Evolutionary conservation across 2,113 vertebrate species (phyloP).

Genomic region (Narcine bancroftii): DNA sequence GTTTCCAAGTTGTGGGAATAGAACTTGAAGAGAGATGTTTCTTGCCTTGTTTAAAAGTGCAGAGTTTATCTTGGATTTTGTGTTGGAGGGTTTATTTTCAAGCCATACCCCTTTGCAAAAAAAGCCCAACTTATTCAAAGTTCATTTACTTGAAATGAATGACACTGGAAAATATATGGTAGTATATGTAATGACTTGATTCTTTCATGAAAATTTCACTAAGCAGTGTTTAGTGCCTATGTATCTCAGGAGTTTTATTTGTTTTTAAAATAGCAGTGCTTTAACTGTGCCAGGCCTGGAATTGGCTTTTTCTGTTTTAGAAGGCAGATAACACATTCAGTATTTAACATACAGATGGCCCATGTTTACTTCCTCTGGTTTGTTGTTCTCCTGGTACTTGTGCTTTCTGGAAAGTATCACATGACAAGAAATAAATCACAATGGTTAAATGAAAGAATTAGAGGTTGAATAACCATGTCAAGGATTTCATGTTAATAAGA

Average conservation of each 20-base stretch:
- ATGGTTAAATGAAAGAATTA: neutral
- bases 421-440: neutral
- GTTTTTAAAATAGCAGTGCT: too few relatives aligned
- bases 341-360: neutral
- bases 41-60: slow-evolving; percentile 8
- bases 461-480: slow-evolving; percentile 10
- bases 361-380: neutral
- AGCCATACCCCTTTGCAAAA: neutral
- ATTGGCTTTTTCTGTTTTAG: slow-evolving; percentile 7
- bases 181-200: neutral
- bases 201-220: neutral
- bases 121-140: too few relatives aligned
- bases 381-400: neutral
- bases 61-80: neutral
- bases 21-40: neutral
- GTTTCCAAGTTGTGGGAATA: neutral
- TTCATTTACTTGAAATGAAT: slow-evolving; percentile 1
- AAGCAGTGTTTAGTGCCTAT: neutral
- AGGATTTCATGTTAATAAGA: slow-evolving; percentile 5
- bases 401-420: neutral
- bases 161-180: neutral
- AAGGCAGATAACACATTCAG: neutral
- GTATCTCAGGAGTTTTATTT: neutral
- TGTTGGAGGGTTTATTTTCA: slow-evolving; percentile 8
- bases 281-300: neutral